phyloP scores from a whole-genome alignment of 2,113 vertebrate species.

The Pterophyllum scalare region DNA sequence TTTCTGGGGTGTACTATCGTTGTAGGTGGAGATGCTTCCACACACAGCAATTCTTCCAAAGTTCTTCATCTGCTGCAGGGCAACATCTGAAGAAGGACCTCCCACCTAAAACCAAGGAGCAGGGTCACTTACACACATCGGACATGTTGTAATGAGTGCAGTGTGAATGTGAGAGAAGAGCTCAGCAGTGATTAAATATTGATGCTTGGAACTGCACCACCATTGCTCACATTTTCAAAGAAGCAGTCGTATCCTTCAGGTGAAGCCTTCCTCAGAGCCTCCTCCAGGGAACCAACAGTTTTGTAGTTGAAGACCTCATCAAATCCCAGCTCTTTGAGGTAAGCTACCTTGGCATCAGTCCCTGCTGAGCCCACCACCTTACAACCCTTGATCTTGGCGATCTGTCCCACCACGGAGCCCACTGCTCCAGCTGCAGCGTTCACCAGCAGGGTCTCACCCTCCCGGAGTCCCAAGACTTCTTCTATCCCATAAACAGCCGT shows the following conservation, averaged over 20 bases:
- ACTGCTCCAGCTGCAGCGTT: constrained; percentile 91
- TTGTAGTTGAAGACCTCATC: constrained; percentile 92
- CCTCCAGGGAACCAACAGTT: constrained; percentile 84
- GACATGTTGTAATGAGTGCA: too few relatives aligned
- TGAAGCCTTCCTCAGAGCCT: constrained; percentile 84
- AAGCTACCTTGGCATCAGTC: constrained; percentile 86
- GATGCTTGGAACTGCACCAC: constrained; percentile 71
- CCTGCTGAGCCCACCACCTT: constrained; percentile 88
- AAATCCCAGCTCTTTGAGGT: constrained; percentile 87
- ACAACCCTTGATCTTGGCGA: constrained; percentile 89
- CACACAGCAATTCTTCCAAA: constrained; percentile 90
- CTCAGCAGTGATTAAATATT: too few relatives aligned
- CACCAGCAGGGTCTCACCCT: constrained; percentile 87
- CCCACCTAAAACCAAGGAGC: constrained; percentile 82
- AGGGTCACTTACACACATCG: neutral
- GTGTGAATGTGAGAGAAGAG: too few relatives aligned
- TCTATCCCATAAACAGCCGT: constrained; percentile 88
- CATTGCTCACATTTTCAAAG: constrained; percentile 87
- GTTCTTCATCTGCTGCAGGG: constrained; percentile 86
- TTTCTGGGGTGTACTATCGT: constrained; percentile 79
- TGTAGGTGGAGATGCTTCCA: constrained; percentile 88
- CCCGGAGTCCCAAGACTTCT: constrained; percentile 83
- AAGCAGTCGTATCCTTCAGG: constrained; percentile 89
- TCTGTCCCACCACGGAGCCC: constrained; percentile 88
- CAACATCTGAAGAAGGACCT: constrained; percentile 83